These are phyloP conservation scores for Bothrops jararaca DNA, from an alignment of 2,113 vertebrate genomes.

Conservation along the genomic window DNA sequence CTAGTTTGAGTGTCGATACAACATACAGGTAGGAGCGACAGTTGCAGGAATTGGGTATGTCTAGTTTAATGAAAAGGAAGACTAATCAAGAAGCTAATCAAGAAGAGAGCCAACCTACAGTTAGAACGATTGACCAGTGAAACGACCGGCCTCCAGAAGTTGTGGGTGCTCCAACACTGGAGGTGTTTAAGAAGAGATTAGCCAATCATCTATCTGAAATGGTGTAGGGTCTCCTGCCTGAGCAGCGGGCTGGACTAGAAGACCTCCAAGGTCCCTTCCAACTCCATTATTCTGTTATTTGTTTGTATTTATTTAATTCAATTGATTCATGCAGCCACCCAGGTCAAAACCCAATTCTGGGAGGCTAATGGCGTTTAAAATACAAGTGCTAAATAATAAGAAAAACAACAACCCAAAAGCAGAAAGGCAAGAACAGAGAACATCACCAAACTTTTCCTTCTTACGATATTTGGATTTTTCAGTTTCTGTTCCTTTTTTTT, in stretches of 20 bases:
- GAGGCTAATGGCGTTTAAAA: background rate
- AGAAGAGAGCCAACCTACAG: background rate
- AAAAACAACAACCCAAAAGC: background rate
- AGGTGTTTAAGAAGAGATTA: background rate
- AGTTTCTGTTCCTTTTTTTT: background rate
- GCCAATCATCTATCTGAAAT: background rate
- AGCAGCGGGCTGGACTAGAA: background rate
- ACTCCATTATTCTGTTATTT: background rate
- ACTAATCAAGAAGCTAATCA: background rate
- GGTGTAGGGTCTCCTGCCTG: background rate
- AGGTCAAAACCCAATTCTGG: background rate
- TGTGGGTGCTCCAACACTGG: background rate
- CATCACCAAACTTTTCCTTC: background rate
- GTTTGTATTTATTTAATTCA: background rate
- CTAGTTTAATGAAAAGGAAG: background rate
- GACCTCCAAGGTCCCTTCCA: background rate
- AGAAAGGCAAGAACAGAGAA: background rate
- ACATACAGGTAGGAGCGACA: slow-evolving; percentile 85
- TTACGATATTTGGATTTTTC: background rate
- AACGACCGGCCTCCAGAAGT: background rate
- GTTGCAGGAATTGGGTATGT: background rate
- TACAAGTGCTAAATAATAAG: background rate
- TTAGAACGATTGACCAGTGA: background rate
- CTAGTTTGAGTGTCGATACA: slow-evolving; percentile 92
- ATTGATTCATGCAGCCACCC: background rate